phyloP scores from a whole-genome alignment of 2,797 vertebrate genomes.

The Catostomus latipinnis region DNA sequence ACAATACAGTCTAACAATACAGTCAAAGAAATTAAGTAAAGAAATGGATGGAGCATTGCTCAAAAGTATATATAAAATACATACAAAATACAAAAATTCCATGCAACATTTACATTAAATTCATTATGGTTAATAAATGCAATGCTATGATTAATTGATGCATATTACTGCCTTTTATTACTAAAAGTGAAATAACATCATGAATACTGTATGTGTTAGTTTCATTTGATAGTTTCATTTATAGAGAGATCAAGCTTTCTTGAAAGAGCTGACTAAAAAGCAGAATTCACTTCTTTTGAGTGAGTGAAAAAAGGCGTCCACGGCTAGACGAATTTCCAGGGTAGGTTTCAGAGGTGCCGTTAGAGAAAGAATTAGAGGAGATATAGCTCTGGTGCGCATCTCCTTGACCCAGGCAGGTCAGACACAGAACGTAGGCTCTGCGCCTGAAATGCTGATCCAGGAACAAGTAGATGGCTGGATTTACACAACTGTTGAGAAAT shows the following conservation, averaged over 20 bases:
- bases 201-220: too few relatives aligned
- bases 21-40: too few relatives aligned
- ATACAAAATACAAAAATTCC: not conserved
- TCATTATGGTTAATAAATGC: not conserved
- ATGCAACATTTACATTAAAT: not conserved
- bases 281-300: constrained; percentile 46
- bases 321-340: constrained; percentile 57
- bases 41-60: not conserved
- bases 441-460: constrained; percentile 84
- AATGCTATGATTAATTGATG: not conserved
- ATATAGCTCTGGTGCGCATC: constrained; percentile 50
- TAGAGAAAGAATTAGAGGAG: constrained; percentile 67
- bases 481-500: constrained; percentile 87
- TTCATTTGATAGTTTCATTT: not conserved
- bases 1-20: too few relatives aligned
- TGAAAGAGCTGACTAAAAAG: not conserved
- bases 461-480: constrained; percentile 85
- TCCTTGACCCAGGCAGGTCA: constrained; percentile 53
- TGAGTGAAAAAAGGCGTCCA: constrained; percentile 57
- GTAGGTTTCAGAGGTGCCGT: constrained; percentile 66
- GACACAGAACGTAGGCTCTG: constrained; percentile 52
- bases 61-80: not conserved
- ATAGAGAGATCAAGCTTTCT: not conserved
- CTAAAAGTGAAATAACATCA: too few relatives aligned
- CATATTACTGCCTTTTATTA: too few relatives aligned